phyloP scores from a whole-genome alignment of 2,888 invertebrate genomes.

The Apotomis turbidana region DNA sequence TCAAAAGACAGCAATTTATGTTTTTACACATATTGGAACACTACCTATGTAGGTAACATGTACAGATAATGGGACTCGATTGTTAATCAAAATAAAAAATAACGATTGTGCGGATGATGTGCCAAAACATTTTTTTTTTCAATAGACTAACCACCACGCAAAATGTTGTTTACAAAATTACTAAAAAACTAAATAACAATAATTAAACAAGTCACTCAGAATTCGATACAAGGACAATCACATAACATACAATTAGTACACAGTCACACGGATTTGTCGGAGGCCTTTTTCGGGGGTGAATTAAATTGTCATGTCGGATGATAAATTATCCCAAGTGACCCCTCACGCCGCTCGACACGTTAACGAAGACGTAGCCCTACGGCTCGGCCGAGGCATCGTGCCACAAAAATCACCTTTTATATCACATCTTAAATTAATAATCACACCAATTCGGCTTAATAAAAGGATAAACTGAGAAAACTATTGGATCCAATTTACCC shows the following conservation, averaged over 20 bases:
- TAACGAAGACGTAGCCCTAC: slow-evolving; percentile 20
- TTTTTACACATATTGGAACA: too few relatives aligned
- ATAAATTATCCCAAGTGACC: slow-evolving; percentile 34
- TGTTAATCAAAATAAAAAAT: too few relatives aligned
- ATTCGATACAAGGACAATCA: slow-evolving; percentile 26
- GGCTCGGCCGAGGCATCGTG: slow-evolving; percentile 1
- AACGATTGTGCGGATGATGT: too few relatives aligned
- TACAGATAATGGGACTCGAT: too few relatives aligned
- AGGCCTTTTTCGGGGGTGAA: slow-evolving; percentile 34
- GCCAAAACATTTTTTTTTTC: too few relatives aligned
- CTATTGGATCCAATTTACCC: slow-evolving; percentile 31
- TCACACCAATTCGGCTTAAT: slow-evolving; percentile 11
- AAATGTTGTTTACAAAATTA: neutral
- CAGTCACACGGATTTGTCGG: slow-evolving; percentile 28
- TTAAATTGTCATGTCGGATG: slow-evolving; percentile 35
- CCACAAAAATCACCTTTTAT: slow-evolving; percentile 4
- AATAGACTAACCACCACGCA: neutral
- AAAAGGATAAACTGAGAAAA: slow-evolving; percentile 30
- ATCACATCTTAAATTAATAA: slow-evolving; percentile 19
- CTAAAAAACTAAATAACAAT: slow-evolving; percentile 9
- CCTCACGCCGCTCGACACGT: slow-evolving; percentile 18
- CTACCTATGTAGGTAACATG: too few relatives aligned
- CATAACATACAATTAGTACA: slow-evolving; percentile 37
- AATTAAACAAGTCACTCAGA: slow-evolving; percentile 11
- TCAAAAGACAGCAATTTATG: too few relatives aligned